Base-by-base conservation (phyloP, 2,888 invertebrate genomes). In the Oscheius myriophilus region DNA sequence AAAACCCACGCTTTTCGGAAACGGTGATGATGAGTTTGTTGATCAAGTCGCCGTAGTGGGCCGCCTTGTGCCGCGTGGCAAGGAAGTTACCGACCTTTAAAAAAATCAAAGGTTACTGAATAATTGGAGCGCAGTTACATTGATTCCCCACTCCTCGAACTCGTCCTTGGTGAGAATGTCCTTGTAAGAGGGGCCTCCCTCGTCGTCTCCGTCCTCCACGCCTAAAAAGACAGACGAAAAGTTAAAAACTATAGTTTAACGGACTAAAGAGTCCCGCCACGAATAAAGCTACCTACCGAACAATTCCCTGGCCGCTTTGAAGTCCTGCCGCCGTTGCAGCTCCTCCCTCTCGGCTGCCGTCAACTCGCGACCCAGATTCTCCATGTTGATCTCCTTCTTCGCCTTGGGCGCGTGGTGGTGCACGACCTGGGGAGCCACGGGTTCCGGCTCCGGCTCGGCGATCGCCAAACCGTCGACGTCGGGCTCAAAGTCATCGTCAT, bases 401-500 rank as follows among this genome's bases (percentile, higher is more conserved):
- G 58, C 55, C 11, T 66, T 21, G 2, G 63, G 33, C 0, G 52
- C 45, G 11, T 58, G 64, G 45, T 67, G 46, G 16, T 57, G 66
- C n/a, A 51, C 57, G 25, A 46, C 18, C 21, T 23, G 26, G 39
- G 61, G 61, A 16, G 42, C 61, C 7, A 63, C 61, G 12, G 72
- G 69, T 33, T 45, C 51, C 16, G 74, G 67, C 18, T 59, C 61
- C 4, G 74, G 67, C 14, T 33, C 33, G 9, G 33, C 33, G 33
- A 33, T 33, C 33, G 76, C 68, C 42, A 73, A 54, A 42, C 54
- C 23, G 21, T 51, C 52, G 18, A 68, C 71, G 39, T 80, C 78
- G 18, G 76, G 73, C 67, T 77, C 78, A 62, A 80, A 80, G 53
- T 80, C 80, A 33, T 80, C 80, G 54, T 75, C 80, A 66, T 80